A percentile compares a stretch with the other conserved stretches of the same genome.
These are phyloP conservation scores for Stenodema calcarata DNA, from an alignment of 2,888 invertebrate species.

Conservation along the genomic window DNA sequence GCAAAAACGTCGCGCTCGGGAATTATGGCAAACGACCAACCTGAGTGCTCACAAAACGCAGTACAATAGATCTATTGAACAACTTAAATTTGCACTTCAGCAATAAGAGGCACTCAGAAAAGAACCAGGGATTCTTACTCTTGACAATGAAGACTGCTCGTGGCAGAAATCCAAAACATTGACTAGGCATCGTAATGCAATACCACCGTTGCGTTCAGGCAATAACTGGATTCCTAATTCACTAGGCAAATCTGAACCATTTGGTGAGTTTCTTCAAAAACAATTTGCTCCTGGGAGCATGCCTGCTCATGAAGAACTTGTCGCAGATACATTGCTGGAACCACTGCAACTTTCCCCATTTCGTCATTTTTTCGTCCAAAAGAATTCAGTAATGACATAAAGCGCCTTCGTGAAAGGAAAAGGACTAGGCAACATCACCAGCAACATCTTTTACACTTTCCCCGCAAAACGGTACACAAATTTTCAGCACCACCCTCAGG, in stretches of 20 bases:
- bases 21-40: too few relatives aligned
- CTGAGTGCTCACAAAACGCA: too few relatives aligned
- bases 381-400: not conserved
- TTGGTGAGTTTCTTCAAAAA: not conserved
- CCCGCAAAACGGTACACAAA: not conserved
- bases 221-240: too few relatives aligned
- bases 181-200: not conserved
- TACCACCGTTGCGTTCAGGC: not conserved
- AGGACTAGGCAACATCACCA: not conserved
- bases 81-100: too few relatives aligned
- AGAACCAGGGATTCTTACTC: not conserved
- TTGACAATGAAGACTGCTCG: not conserved
- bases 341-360: not conserved
- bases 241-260: not conserved
- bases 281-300: not conserved
- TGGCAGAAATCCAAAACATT: not conserved
- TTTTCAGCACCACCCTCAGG: not conserved
- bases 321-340: not conserved
- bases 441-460: conserved; percentile 3
- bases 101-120: too few relatives aligned
- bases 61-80: too few relatives aligned
- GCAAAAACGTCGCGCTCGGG: too few relatives aligned
- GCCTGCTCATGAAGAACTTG: not conserved
- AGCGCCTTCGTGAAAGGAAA: not conserved
- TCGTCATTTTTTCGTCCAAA: not conserved